These are phyloP conservation scores for Saccopteryx bilineata DNA, from an alignment of 2,113 vertebrate species.

Conservation along the genomic window DNA sequence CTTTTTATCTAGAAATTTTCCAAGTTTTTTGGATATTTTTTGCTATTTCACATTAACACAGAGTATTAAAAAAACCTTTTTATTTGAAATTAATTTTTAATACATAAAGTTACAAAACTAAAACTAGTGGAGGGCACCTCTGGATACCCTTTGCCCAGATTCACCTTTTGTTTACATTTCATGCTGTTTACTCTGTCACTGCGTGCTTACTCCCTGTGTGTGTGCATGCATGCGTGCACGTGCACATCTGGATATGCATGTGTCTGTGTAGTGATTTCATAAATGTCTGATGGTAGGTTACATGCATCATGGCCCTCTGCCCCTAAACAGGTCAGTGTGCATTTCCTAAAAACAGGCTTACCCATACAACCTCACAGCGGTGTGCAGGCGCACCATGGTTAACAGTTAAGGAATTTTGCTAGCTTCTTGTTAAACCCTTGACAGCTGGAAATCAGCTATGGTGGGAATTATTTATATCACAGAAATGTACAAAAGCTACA, in stretches of 20 bases:
- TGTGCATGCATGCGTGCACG: no score
- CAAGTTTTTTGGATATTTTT: not conserved
- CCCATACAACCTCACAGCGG: no score
- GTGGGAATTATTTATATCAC: no score
- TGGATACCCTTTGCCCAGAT: not conserved
- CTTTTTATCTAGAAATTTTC: not conserved
- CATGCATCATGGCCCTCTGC: not conserved
- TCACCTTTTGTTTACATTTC: not conserved
- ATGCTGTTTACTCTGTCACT: not conserved
- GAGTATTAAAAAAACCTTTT: not conserved
- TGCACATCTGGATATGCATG: no score
- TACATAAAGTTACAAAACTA: not conserved
- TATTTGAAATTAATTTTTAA: not conserved
- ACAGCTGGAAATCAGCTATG: no score
- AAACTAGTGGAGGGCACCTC: not conserved
- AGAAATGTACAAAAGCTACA: no score
- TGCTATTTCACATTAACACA: not conserved
- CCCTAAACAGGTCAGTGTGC: not conserved
- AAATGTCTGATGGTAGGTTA: not conserved
- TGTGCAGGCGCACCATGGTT: not conserved
- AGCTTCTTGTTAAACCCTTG: no score
- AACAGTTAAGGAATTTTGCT: no score
- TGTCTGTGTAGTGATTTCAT: not conserved
- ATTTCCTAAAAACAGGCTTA: not conserved
- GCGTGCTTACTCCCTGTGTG: no score